Percentiles rank a stretch among this genome's conserved stretches.
Conservation (phyloP, 2,797 vertebrate species). For the Pseudotriccus pelzelni region DNA sequence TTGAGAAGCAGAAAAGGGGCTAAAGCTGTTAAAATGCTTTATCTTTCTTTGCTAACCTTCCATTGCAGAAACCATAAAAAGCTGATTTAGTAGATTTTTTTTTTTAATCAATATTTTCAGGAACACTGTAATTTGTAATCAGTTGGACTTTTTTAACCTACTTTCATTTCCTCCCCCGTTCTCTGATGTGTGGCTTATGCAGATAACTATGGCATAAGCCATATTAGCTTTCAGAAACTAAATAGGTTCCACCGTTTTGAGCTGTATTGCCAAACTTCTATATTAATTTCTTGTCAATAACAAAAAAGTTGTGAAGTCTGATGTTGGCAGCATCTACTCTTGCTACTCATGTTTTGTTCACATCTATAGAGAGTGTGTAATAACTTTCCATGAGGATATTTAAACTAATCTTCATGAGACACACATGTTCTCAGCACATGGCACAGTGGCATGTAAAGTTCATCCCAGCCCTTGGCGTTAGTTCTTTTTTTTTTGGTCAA, state of each 20-base stretch:
- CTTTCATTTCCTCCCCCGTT: background rate
- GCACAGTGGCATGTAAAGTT: background rate
- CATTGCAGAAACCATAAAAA: background rate
- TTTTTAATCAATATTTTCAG: background rate
- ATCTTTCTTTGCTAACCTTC: background rate
- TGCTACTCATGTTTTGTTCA: background rate
- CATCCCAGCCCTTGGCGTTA: background rate
- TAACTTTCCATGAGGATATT: background rate
- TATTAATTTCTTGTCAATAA: background rate
- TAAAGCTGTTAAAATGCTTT: background rate
- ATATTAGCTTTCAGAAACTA: conserved; percentile 12
- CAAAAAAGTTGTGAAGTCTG: background rate
- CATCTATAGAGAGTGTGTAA: background rate
- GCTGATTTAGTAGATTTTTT: background rate
- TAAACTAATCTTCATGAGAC: conserved; percentile 3
- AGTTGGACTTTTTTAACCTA: background rate
- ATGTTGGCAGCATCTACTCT: background rate
- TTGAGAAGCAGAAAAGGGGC: background rate
- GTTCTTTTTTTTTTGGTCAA: background rate
- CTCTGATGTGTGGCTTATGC: conserved; percentile 13
- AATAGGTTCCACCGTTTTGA: background rate
- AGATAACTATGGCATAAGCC: background rate
- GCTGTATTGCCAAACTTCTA: background rate
- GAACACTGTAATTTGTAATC: background rate
- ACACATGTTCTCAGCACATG: background rate